A percentile compares a stretch with the other conserved stretches of the same genome.
Evolutionary conservation across 2,797 vertebrate genomes (phyloP).

Genomic region (Cirrhinus molitorella): DNA sequence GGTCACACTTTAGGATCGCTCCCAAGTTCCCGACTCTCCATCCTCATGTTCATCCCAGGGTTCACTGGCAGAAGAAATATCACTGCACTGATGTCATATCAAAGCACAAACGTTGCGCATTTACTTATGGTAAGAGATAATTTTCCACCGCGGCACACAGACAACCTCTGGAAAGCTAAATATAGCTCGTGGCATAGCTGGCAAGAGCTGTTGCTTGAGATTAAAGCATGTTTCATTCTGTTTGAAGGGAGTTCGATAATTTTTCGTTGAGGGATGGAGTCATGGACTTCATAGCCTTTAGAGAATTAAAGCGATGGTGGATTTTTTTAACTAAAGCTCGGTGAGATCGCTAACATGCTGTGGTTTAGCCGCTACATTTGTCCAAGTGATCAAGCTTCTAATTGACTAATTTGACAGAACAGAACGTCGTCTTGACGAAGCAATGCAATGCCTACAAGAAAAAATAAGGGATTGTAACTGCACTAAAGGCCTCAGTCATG

Average conservation of each 20-base stretch:
- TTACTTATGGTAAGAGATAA: constrained; percentile 34
- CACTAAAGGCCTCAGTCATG: constrained; percentile 15
- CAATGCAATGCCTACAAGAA: not conserved
- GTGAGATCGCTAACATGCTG: not conserved
- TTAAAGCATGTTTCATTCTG: constrained; percentile 48
- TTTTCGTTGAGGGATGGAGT: constrained; percentile 6
- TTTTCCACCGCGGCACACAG: constrained; percentile 33
- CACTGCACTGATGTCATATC: constrained; percentile 45
- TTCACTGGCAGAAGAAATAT: constrained; percentile 31
- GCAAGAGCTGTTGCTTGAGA: constrained; percentile 23
- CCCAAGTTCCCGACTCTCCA: constrained; percentile 33
- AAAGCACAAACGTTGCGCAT: constrained; percentile 42
- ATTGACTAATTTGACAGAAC: constrained; percentile 16
- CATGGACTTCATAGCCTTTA: constrained; percentile 3
- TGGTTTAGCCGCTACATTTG: constrained; percentile 14
- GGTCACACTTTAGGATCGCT: constrained; percentile 43
- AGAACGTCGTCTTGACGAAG: not conserved
- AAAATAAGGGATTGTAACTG: not conserved
- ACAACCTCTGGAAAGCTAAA: constrained; percentile 44
- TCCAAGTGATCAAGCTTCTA: constrained; percentile 20
- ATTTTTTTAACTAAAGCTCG: not conserved
- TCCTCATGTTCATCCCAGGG: constrained; percentile 17
- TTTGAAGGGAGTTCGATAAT: constrained; percentile 38
- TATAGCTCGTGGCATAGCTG: constrained; percentile 46
- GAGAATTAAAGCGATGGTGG: constrained; percentile 3